Evolutionary conservation across 2,888 invertebrate species (phyloP), one percentile per base, ranked within the genome.

Genomic region (Gonocerus acuteangulatus): DNA sequence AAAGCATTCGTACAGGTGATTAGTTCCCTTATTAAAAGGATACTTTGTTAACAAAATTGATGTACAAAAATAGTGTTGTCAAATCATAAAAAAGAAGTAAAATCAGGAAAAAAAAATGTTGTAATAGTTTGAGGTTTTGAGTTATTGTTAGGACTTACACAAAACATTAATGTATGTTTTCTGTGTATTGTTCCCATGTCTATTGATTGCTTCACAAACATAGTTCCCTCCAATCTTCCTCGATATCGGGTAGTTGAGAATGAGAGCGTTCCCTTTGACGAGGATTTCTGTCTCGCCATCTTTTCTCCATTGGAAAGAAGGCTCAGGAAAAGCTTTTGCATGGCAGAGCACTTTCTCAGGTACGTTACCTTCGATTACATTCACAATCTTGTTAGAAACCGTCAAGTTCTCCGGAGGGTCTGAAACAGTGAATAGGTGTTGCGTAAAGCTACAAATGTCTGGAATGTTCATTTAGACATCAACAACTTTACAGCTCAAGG

Each of bases 361-460:
- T 60, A 76, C 74, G 64, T 79, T 77, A 62, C 80, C 77, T 68
- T 80, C 82, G 36, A 75, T 74, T 19, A 82, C 82, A 66, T 79
- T 75, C 36, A 82, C 75, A 23, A 74, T 70, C 54, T 70, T 75
- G 60, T 76, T 76, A 2, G 85, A 84, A 9, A 91, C 86, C 1
- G 83, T 84, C 68, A 92, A 83, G 70, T 89, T 87, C 72, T 90
- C 89, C n/a, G 94, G 94, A 66, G 87, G 84, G 78, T 84, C 88
- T 89, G 72, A 45, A 64, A 64, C 23, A 48, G 42, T 22, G 27
- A 57, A 42, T 19, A 47, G 47, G 45, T 42, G 57, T 57, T 45
- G 13, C 21, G 57, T 27, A 57, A 45, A n/a, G n/a, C n/a, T n/a
- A n/a, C n/a, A n/a, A n/a, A n/a, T n/a, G n/a, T n/a, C n/a, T n/a